These are phyloP conservation scores for Melanchra persicariae DNA, from an alignment of 2,888 invertebrate species.

Conservation along the genomic window DNA sequence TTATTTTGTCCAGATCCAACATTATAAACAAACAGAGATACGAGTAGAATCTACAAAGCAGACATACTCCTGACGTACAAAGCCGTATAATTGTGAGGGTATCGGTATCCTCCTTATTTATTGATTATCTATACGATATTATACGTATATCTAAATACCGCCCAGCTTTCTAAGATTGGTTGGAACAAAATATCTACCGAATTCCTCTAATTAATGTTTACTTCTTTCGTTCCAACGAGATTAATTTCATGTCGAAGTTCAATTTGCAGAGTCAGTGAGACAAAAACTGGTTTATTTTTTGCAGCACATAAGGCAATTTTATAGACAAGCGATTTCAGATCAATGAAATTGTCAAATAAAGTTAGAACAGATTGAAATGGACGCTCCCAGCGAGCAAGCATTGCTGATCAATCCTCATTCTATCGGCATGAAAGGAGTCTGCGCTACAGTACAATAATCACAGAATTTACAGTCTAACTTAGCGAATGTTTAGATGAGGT, in stretches of 20 bases:
- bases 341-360: no score
- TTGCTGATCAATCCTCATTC: background rate
- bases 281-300: no score
- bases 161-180: background rate
- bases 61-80: conserved; percentile 2
- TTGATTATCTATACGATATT: background rate
- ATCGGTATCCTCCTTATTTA: conserved; percentile 3
- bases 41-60: background rate
- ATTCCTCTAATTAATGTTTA: background rate
- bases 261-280: no score
- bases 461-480: background rate
- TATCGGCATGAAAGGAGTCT: background rate
- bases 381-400: background rate
- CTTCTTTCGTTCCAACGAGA: no score
- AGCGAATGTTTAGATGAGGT: no score
- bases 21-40: background rate
- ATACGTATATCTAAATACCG: background rate
- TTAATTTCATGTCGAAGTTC: no score
- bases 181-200: background rate
- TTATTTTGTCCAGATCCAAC: background rate
- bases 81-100: background rate
- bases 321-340: no score
- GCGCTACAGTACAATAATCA: background rate
- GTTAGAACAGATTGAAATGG: no score
- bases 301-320: no score